Percentiles rank a stretch among this genome's conserved stretches.
Evolutionary conservation across 2,888 invertebrate species (phyloP).

Genomic region (Globia sparganii): DNA sequence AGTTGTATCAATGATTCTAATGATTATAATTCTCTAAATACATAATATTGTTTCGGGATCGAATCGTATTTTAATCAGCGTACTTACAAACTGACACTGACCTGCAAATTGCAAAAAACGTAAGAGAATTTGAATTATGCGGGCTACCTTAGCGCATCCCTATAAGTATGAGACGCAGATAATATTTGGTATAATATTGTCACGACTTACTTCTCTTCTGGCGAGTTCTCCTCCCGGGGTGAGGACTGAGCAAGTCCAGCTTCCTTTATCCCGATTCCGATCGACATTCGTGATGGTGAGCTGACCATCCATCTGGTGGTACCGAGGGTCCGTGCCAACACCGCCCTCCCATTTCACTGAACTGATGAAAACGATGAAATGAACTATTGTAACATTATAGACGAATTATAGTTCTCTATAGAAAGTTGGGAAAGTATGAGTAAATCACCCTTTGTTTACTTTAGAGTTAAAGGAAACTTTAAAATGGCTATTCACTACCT

Average conservation of each 20-base stretch:
- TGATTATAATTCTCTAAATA: background rate
- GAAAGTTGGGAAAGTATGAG: background rate
- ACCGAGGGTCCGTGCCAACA: slow-evolving; percentile 87
- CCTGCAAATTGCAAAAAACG: background rate
- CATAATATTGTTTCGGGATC: background rate
- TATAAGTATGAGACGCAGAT: background rate
- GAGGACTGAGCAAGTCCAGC: slow-evolving; percentile 94
- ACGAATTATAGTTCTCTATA: too few relatives aligned
- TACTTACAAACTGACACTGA: background rate
- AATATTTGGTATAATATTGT: background rate
- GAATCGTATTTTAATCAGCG: background rate
- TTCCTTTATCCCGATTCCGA: slow-evolving; percentile 93
- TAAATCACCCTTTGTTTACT: background rate
- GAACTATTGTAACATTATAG: background rate
- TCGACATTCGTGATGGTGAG: slow-evolving; percentile 92
- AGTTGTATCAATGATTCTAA: background rate
- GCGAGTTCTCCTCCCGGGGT: slow-evolving; percentile 94
- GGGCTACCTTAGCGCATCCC: background rate
- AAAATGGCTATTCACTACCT: background rate
- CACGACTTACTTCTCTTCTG: slow-evolving; percentile 91
- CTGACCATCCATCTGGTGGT: slow-evolving; percentile 90
- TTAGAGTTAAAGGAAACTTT: background rate
- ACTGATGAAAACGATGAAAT: slow-evolving; percentile 16
- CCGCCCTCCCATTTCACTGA: slow-evolving; percentile 91
- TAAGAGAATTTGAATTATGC: background rate